Percentiles rank a stretch among this genome's conserved stretches.
These are phyloP conservation scores for Neria commutata DNA, from an alignment of 2,888 invertebrate species.

Conservation along the genomic window DNA sequence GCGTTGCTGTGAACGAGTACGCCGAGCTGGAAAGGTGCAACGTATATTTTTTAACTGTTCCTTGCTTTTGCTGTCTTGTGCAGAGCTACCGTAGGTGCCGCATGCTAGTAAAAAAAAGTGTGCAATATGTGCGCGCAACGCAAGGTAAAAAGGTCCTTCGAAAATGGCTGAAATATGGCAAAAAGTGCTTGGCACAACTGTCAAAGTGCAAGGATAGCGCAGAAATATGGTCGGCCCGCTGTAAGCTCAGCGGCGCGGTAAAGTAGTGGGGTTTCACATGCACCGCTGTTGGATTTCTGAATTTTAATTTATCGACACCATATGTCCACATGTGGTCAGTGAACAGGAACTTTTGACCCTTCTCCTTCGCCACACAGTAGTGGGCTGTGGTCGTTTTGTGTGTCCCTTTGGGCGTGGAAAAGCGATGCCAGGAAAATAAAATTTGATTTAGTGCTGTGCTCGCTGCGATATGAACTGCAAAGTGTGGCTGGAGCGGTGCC, in stretches of 20 bases:
- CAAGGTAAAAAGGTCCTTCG: neutral
- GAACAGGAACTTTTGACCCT: constrained; percentile 47
- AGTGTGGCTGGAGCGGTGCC: too few relatives aligned
- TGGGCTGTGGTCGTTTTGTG: too few relatives aligned
- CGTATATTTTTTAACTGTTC: too few relatives aligned
- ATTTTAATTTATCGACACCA: constrained; percentile 62
- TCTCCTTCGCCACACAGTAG: too few relatives aligned
- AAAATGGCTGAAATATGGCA: neutral
- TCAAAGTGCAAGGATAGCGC: constrained; percentile 45
- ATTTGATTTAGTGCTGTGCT: constrained; percentile 56
- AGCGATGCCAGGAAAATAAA: constrained; percentile 59
- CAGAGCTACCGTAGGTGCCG: too few relatives aligned
- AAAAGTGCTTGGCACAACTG: constrained; percentile 36
- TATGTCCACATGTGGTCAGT: constrained; percentile 46
- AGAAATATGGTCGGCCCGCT: constrained; percentile 36
- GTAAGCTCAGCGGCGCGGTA: neutral
- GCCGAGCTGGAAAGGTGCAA: too few relatives aligned
- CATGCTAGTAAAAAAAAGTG: too few relatives aligned
- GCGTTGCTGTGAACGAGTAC: constrained; percentile 17
- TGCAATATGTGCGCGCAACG: neutral
- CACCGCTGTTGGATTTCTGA: constrained; percentile 30
- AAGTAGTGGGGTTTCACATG: constrained; percentile 5
- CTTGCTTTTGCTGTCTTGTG: too few relatives aligned
- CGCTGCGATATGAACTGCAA: too few relatives aligned
- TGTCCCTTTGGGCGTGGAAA: constrained; percentile 20